These are phyloP conservation scores for Alexandromys fortis DNA, from an alignment of 2,113 vertebrate species.

Conservation along the genomic window DNA sequence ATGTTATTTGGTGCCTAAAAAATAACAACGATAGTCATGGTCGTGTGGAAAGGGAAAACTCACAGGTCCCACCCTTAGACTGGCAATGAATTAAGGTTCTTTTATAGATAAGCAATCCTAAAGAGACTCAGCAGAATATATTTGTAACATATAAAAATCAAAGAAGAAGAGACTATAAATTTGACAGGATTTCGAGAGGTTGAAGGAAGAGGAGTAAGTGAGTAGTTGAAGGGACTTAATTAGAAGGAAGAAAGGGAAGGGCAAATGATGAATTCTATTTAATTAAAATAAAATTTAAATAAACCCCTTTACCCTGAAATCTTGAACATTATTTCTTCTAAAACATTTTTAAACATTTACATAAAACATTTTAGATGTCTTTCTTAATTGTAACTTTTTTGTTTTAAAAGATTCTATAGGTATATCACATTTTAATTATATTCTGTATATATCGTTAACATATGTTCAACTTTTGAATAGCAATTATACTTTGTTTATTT, in stretches of 20 bases:
- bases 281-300: not conserved
- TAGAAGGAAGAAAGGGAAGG: not conserved
- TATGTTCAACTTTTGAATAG: not conserved
- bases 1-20: not conserved
- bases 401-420: slow-evolving; percentile 4
- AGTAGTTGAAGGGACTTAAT: not conserved
- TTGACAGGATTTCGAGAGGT: not conserved
- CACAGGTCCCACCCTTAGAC: not conserved
- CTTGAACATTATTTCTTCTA: not conserved
- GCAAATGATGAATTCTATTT: not conserved
- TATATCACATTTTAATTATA: not conserved
- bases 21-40: not conserved
- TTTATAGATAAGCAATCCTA: not conserved
- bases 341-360: not conserved
- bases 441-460: not conserved
- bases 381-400: slow-evolving; percentile 3
- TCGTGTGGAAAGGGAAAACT: not conserved
- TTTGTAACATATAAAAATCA: not conserved
- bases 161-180: not conserved
- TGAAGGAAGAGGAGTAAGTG: not conserved
- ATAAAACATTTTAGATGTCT: not conserved
- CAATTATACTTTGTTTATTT: not conserved
- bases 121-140: not conserved
- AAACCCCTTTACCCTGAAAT: not conserved
- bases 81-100: not conserved